Percentiles rank a stretch among this genome's conserved stretches.
Conservation (phyloP, 64 coral and sea anemone species). For the Catalaphyllia jardinei region DNA sequence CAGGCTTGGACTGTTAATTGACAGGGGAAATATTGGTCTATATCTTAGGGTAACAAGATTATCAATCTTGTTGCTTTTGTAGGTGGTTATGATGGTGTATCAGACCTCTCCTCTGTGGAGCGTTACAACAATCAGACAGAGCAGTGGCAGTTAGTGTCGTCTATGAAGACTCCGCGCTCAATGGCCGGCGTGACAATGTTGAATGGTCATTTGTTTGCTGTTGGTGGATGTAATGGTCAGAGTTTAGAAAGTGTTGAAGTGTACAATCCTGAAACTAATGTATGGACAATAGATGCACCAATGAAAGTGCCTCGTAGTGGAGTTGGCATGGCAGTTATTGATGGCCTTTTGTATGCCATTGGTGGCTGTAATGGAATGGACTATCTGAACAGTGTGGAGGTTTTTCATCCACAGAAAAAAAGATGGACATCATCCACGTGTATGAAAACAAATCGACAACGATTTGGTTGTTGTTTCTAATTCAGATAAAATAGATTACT, state of each 20-base stretch:
- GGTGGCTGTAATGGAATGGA: slow-evolving; percentile 84
- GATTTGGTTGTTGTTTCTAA: slow-evolving; percentile 11
- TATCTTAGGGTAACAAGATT: no score
- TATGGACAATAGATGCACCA: slow-evolving; percentile 83
- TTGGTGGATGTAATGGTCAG: slow-evolving; percentile 88
- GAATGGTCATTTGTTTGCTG: slow-evolving; percentile 78
- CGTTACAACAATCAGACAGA: slow-evolving; percentile 20
- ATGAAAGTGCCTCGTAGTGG: slow-evolving; percentile 85
- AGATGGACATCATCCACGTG: slow-evolving; percentile 53
- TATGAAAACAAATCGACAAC: slow-evolving; percentile 1
- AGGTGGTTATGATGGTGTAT: slow-evolving; percentile 63
- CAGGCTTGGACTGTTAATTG: no score
- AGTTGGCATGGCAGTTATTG: slow-evolving; percentile 79
- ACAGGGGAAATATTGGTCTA: slow-evolving; percentile 25
- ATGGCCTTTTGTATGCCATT: slow-evolving; percentile 81
- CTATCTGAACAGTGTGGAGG: slow-evolving; percentile 86
- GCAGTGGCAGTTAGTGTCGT: neutral
- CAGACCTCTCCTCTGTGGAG: slow-evolving; percentile 21
- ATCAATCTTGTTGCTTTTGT: neutral
- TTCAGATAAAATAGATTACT: neutral
- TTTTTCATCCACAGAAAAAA: slow-evolving; percentile 80
- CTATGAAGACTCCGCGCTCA: slow-evolving; percentile 27
- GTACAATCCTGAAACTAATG: slow-evolving; percentile 86
- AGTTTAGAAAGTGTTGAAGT: slow-evolving; percentile 93
- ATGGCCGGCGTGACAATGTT: slow-evolving; percentile 74